Evolutionary conservation across 1,140 invertebrate species (phyloP), one percentile per base, ranked within the genome.

Genomic region (Aphaenogaster rudis): DNA sequence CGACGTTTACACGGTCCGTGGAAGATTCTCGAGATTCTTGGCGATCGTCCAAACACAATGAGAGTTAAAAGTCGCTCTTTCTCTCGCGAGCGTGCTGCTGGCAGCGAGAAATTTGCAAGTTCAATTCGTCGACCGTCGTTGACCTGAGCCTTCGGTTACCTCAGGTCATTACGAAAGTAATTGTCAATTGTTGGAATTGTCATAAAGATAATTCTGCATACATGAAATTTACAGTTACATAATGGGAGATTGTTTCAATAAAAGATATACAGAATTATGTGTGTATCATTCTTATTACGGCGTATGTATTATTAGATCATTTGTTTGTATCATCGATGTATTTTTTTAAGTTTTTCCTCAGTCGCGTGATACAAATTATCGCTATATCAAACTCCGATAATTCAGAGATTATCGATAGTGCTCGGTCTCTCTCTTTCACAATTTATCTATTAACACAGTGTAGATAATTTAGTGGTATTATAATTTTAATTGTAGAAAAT

Each of bases 21-120:
- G 54, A 87, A 85, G 82, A 91, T 91, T 87, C 82, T 74, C 78
- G 13, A 54, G 78, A 91, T 89, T 89, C 77, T 91, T 91, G 90
- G 90, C 90, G 17, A 57, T 81, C 57, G 52, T 80, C 90, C 90
- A 91, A 89, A 89, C 33, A 79, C 79, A 88, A 81, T 67, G 64
- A 87, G 76, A 81, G 45, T 63, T 91, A 88, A 89, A 91, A 89
- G 78, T 79, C 59, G 36, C 15, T 88, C 72, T 81, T 90, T 88
- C 81, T 69, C 86, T 79, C 67, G 72, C 39, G 71, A 39, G 76
- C 42, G 42, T 87, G 66, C 81, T 79, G 50, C 54, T 45, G n/a
- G 76, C 45, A 59, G 61, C 63, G 28, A 50, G 86, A 87, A 88
- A 90, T 90, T 80, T 78, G 86, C 81, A 76, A 91, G 78, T 91